These are phyloP conservation scores for Colostygia pectinataria DNA, from an alignment of 2,888 invertebrate species.

Conservation along the genomic window DNA sequence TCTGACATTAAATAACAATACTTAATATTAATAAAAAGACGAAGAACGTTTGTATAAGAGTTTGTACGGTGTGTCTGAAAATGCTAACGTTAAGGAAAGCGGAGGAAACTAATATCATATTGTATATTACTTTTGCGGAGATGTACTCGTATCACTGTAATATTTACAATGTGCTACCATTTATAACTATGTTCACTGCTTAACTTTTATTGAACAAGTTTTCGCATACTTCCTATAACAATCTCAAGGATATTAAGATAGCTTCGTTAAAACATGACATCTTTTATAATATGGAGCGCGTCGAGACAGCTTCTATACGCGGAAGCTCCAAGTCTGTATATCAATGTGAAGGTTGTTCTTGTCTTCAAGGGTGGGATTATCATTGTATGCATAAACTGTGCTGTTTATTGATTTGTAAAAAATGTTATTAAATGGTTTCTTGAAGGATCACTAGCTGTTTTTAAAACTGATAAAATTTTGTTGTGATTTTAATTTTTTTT, in stretches of 20 bases:
- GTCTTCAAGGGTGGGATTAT: slow-evolving; percentile 62
- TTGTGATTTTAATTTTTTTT: neutral
- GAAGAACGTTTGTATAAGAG: too few relatives aligned
- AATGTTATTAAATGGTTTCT: neutral
- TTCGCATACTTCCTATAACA: slow-evolving; percentile 47
- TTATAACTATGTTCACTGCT: slow-evolving; percentile 23
- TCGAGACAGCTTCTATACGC: slow-evolving; percentile 41
- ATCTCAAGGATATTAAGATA: slow-evolving; percentile 38
- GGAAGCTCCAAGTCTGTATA: slow-evolving; percentile 50
- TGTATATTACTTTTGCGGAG: too few relatives aligned
- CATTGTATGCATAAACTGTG: slow-evolving; percentile 50
- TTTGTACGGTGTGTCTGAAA: too few relatives aligned
- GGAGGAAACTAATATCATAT: too few relatives aligned
- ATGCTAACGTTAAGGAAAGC: too few relatives aligned
- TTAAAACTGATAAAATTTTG: too few relatives aligned
- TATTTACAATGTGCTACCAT: slow-evolving; percentile 13
- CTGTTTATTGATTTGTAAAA: slow-evolving; percentile 36
- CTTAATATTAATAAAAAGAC: too few relatives aligned
- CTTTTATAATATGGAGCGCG: slow-evolving; percentile 44
- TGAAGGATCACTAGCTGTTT: neutral
- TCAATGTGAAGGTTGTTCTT: slow-evolving; percentile 56
- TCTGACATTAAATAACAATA: too few relatives aligned
- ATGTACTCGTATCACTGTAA: neutral
- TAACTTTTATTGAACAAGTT: slow-evolving; percentile 40
- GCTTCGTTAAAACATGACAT: slow-evolving; percentile 38